phyloP scores from a whole-genome alignment of 1,140 invertebrate genomes.

The Zaprionus ornatus region DNA sequence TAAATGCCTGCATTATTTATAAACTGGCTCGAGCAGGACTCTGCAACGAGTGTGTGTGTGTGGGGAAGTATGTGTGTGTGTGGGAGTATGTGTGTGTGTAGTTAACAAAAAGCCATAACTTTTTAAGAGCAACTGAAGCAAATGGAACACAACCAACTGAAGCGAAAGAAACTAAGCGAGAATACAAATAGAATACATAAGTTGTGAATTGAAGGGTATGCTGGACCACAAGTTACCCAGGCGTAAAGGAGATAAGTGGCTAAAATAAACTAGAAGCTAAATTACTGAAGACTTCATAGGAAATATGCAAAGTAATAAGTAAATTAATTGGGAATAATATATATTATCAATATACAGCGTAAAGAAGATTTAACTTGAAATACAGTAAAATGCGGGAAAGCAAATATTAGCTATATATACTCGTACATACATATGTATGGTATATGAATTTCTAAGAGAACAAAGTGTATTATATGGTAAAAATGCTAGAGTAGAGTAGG shows the following conservation, averaged over 20 bases:
- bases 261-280: neutral
- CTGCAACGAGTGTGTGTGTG: neutral
- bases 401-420: no score
- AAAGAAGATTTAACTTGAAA: no score
- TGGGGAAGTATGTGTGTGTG: neutral
- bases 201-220: neutral
- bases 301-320: no score
- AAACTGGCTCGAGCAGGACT: constrained; percentile 35
- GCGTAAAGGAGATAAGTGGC: neutral
- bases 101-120: constrained; percentile 49
- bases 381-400: no score
- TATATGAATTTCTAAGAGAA: no score
- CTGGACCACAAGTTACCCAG: neutral
- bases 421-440: no score
- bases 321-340: no score
- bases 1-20: constrained; percentile 63
- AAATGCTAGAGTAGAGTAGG: no score
- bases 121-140: constrained; percentile 49
- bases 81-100: constrained; percentile 18
- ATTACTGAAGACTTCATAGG: no score
- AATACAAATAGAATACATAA: constrained; percentile 30
- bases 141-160: constrained; percentile 21
- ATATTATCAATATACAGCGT: no score
- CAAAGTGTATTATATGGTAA: no score
- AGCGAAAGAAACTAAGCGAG: constrained; percentile 32